Evolutionary conservation across 2,888 invertebrate species (phyloP), one percentile per base, ranked within the genome.

Genomic region (Didymodactylos carnosus): DNA sequence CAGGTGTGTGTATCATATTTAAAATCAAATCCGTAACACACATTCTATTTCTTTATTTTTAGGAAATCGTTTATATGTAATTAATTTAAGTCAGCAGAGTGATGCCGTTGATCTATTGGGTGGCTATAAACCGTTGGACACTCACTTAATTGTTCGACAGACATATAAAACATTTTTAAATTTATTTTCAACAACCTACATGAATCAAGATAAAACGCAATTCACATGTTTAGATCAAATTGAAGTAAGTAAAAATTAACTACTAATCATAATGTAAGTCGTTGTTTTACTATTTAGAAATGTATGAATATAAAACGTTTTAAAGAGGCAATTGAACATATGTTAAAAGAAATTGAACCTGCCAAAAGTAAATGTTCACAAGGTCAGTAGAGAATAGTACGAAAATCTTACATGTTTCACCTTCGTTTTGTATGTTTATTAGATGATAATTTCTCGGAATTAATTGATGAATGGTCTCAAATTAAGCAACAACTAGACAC

Each of bases 41-140:
- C 23, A 23, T 23, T 40, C 19, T 25, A 14, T 23, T 23, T 40
- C 39, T 70, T 51, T 70, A 72, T 41, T 77, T 78, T 23, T 77
- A 83, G 84, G 91, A 0, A 89, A 91, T 78, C 91, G 89, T 80
- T 85, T 99, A 40, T 86, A 90, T 40, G 95, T 97, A 0, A 91
- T 99, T 35, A 99, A 99, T 81, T 91, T 99, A 91, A 98, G 95
- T 81, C 95, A 98, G 80, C 97, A 98, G 81, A 95, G 94, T 69
- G 98, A 99, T 84, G 91, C 91, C 13, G 89, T 92, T 0, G 98
- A 99, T 85, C 86, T 99, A 49, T 86, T 99, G 0, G 98, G 98
- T 75, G 97, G 98, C 76, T 83, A 76, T 72, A 75, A 75, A 69
- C 75, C 75, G 10, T 43, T 69, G 25, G 75, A 75, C 70, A 49